phyloP scores from a whole-genome alignment of 2,797 vertebrate genomes.

The Limosa lapponica region DNA sequence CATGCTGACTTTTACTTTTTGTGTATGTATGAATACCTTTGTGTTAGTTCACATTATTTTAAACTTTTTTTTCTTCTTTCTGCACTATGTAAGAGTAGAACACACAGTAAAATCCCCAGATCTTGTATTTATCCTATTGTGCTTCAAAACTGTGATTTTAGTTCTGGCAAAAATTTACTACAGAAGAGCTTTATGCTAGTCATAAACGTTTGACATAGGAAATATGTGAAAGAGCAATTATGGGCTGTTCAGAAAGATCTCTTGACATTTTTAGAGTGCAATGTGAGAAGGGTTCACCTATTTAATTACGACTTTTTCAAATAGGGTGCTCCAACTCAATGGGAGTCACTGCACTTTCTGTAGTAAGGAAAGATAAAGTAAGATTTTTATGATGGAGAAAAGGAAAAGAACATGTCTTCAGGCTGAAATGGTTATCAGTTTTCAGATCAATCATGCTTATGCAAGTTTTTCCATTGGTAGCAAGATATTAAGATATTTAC shows the following conservation, averaged over 20 bases:
- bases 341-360: not conserved
- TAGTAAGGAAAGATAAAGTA: not conserved
- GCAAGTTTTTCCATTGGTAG: not conserved
- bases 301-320: constrained; percentile 34
- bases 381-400: not conserved
- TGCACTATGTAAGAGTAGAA: not conserved
- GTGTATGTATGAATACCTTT: not conserved
- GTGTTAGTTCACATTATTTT: not conserved
- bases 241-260: constrained; percentile 37
- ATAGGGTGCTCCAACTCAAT: not conserved
- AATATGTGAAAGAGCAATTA: constrained; percentile 59
- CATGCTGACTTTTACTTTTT: not conserved
- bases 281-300: not conserved
- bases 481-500: constrained; percentile 41
- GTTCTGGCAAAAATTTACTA: constrained; percentile 1
- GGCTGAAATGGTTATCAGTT: not conserved
- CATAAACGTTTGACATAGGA: constrained; percentile 41
- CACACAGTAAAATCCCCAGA: not conserved
- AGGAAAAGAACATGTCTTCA: not conserved
- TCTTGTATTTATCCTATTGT: not conserved
- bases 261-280: constrained; percentile 64
- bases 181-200: constrained; percentile 14
- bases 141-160: not conserved
- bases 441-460: not conserved
- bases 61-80: not conserved